phyloP scores from a whole-genome alignment of 2,797 vertebrate genomes.

The Parauchenoglanis ngamensis region DNA sequence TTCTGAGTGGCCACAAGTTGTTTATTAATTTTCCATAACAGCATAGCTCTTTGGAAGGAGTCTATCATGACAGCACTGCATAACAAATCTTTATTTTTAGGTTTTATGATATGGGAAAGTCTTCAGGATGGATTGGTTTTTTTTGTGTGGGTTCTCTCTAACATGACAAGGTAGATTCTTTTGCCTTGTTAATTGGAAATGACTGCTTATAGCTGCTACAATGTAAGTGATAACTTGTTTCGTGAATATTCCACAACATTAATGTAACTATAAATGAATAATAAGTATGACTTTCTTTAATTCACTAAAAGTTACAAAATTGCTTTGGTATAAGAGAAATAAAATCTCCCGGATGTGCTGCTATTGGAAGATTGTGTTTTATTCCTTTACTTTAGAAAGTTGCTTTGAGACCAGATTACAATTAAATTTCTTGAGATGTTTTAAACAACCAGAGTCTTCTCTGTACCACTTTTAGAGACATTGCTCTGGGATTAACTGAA shows the following conservation, averaged over 20 bases:
- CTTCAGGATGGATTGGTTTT: not conserved
- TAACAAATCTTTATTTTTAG: not conserved
- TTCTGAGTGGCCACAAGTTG: not conserved
- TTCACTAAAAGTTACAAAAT: not conserved
- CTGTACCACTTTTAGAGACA: not conserved
- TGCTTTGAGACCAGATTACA: not conserved
- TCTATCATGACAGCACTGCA: not conserved
- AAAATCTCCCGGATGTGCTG: not conserved
- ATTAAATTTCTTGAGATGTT: not conserved
- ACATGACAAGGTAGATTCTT: not conserved
- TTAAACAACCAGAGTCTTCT: not conserved
- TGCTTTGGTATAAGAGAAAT: not conserved
- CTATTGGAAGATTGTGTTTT: not conserved
- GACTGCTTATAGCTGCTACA: not conserved
- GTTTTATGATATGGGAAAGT: not conserved
- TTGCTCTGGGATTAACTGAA: not conserved
- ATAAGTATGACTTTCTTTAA: not conserved
- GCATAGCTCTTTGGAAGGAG: not conserved
- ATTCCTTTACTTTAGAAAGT: not conserved
- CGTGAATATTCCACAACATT: not conserved
- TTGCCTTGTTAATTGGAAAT: not conserved
- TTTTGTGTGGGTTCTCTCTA: not conserved
- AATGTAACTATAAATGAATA: not conserved
- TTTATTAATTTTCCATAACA: not conserved
- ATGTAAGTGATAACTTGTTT: not conserved